A percentile compares a stretch with the other conserved stretches of the same genome.
Evolutionary conservation across 2,888 invertebrate species (phyloP).

Genomic region (Philopedon plagiatum): DNA sequence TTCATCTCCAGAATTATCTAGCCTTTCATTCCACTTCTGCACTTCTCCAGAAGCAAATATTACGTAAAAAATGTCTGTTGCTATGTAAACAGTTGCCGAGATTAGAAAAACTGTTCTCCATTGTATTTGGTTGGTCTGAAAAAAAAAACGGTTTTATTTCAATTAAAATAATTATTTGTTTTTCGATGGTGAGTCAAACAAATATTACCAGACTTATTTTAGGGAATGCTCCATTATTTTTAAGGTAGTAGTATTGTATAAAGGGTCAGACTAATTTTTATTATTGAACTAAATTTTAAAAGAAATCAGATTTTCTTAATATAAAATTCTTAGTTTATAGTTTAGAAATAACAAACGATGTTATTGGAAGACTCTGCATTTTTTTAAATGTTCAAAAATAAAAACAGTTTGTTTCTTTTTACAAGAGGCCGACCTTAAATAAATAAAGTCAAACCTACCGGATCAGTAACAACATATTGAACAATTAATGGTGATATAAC

Average conservation of each 20-base stretch:
- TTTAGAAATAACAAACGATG: too few species aligned
- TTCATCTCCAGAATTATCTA: conserved; percentile 9
- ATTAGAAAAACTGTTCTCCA: conserved; percentile 85
- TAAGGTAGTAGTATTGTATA: too few species aligned
- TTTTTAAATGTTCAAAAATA: too few species aligned
- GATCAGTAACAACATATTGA: conserved; percentile 78
- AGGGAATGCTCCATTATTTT: too few species aligned
- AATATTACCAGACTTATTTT: neutral
- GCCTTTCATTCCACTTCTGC: conserved; percentile 75
- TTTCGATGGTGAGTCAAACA: neutral
- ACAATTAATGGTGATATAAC: conserved; percentile 84
- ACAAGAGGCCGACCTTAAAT: neutral
- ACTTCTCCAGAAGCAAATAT: conserved; percentile 78
- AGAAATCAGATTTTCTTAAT: too few species aligned
- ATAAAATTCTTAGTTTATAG: too few species aligned
- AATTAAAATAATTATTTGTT: neutral
- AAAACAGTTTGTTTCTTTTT: too few species aligned
- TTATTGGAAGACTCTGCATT: too few species aligned
- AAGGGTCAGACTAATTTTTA: too few species aligned
- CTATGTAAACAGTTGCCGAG: conserved; percentile 78
- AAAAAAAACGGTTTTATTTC: conserved; percentile 55
- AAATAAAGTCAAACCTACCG: conserved; percentile 68
- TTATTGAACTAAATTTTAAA: too few species aligned
- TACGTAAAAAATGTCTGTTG: conserved; percentile 79
- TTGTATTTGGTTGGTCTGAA: conserved; percentile 75